A percentile compares a stretch with the other conserved stretches of the same genome.
phyloP scores from a whole-genome alignment of 1,140 invertebrate genomes.

The Papilio glaucus region DNA sequence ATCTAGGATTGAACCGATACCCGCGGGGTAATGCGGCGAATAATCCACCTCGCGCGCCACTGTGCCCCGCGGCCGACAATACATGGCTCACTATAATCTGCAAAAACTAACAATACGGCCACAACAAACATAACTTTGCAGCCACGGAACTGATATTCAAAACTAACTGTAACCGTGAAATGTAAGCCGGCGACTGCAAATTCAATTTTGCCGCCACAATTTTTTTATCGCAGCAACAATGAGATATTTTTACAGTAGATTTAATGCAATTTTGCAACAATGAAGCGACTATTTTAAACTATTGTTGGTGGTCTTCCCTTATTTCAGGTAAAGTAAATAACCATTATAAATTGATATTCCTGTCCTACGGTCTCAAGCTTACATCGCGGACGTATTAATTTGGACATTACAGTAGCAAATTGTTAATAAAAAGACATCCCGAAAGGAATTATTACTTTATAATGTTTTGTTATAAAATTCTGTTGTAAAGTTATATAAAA shows the following conservation, averaged over 20 bases:
- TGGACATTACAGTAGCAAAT: constrained; percentile 19
- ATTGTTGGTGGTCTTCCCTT: constrained; percentile 59
- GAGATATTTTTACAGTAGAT: constrained; percentile 49
- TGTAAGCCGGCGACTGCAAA: constrained; percentile 17
- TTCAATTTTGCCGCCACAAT: constrained; percentile 32
- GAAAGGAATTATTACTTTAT: constrained; percentile 25
- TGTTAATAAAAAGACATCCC: constrained; percentile 29
- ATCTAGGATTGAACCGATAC: constrained; percentile 55
- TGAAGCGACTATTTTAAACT: constrained; percentile 59
- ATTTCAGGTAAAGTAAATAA: constrained; percentile 50
- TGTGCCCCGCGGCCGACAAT: constrained; percentile 59
- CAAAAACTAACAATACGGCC: constrained; percentile 75
- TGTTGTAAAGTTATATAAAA: constrained; percentile 39
- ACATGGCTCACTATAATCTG: constrained; percentile 67
- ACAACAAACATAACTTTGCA: constrained; percentile 53
- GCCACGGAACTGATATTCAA: constrained; percentile 43
- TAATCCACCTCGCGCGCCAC: constrained; percentile 78
- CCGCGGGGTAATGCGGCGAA: constrained; percentile 70
- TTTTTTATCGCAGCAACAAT: constrained; percentile 47
- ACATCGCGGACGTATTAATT: neutral
- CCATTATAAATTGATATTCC: constrained; percentile 8
- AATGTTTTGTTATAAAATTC: constrained; percentile 42
- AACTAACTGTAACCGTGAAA: constrained; percentile 34
- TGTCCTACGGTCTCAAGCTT: neutral
- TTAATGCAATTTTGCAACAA: constrained; percentile 78